These are phyloP conservation scores for Aphelocoma californica DNA, from an alignment of 2,797 vertebrate species.

Conservation along the genomic window DNA sequence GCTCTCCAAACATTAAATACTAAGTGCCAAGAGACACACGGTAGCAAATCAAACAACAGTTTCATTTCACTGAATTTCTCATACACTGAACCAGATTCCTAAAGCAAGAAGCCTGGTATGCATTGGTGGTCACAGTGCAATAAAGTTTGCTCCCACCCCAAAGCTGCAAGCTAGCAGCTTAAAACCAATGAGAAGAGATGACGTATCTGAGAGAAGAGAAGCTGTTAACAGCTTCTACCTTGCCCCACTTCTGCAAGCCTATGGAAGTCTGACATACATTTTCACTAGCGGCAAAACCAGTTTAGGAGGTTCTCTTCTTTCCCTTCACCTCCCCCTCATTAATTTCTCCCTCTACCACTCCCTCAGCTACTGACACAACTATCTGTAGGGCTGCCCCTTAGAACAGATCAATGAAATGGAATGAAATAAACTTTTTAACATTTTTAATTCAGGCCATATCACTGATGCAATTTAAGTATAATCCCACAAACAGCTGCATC, in stretches of 20 bases:
- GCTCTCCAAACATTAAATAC: background rate
- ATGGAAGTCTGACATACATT: background rate
- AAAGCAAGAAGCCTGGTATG: background rate
- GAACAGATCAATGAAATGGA: background rate
- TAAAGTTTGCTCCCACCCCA: background rate
- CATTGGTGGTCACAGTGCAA: background rate
- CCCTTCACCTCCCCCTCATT: background rate
- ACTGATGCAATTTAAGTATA: background rate
- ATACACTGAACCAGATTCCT: background rate
- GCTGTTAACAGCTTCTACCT: background rate
- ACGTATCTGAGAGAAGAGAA: background rate
- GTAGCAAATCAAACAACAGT: background rate
- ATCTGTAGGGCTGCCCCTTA: background rate
- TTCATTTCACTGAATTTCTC: background rate
- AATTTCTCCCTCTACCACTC: background rate
- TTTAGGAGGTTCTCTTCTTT: conserved; percentile 28
- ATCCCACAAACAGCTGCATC: background rate
- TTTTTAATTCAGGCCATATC: background rate
- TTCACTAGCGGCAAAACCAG: conserved; percentile 34
- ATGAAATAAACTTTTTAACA: background rate
- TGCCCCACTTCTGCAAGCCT: background rate
- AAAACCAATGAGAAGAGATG: background rate
- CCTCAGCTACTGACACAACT: background rate
- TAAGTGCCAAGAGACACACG: background rate
- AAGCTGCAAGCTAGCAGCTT: background rate